Evolutionary conservation across 1,140 invertebrate species (phyloP), one percentile per base, ranked within the genome.

Genomic region (Cryptotermes secundus): DNA sequence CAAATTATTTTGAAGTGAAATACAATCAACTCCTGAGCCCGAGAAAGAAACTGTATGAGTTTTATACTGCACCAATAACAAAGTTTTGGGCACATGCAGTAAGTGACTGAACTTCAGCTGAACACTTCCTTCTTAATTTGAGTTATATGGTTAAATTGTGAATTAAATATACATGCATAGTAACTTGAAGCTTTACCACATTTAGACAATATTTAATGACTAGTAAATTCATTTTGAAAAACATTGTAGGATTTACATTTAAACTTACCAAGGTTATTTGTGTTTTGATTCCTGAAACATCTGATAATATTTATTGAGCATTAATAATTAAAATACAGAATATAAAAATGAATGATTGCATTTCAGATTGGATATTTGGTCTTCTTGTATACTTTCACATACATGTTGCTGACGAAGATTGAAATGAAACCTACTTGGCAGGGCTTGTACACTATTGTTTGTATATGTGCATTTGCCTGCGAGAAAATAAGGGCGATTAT

Each of bases 51-150:
- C 93, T 99, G 42, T 97, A 98, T 86, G 97, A 99, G 90, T 99
- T 99, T 90, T 99, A 98, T 90, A 97, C 96, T 35, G 97, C 98
- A 83, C 98, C 98, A 0, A 98, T 99, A 83, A 98, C 98, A 10
- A 99, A 99, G 90, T 99, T 99, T 91, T 99, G 97, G 97, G 94
- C 96, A 34, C 97, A 99, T 91, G 97, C 97, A 85, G 97, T 98
- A 90, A 95, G 93, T 92, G 19, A 49, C 45, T 16, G 45, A 42
- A 12, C 9, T 22, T 16, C 22, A 19, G 45, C 45, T 49, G 16
- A 19, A 22, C 14, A 16, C 16, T 49, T 22, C 16, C 19, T 49
- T 14, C 45, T 49, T 19, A 3, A 49, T 49, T 49, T 49, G 22
- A 19, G 19, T 49, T 3, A 49, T 49, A 49, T 49, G 45, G 1